Base-by-base conservation (phyloP, 2,888 invertebrate species). In the Pinctada fucata region DNA sequence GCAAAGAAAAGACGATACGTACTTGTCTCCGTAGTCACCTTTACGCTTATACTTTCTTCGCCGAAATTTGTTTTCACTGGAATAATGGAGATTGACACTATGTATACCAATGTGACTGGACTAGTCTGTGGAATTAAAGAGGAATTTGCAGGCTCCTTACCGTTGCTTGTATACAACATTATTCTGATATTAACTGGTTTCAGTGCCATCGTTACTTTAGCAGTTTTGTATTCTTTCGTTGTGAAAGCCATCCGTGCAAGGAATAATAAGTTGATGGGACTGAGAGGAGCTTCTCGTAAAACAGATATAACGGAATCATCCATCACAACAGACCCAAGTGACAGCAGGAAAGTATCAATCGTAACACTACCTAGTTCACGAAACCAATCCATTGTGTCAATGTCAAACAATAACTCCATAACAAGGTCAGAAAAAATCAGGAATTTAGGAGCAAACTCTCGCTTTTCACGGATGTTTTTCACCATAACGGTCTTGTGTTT, bases 61-160 rank as follows among this genome's bases (percentile, higher is more conserved):
- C 72, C 72, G 6, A 72, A 72, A 16, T 72, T 72, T 48, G n/a
- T 72, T 3, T 72, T 72, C 64, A 72, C 72, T 2, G 72, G 72
- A 45, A 48, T 63, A 6, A 64, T 63, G 10, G 64, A 45, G n/a
- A 47, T 72, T n/a, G 63, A 64, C 13, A 72, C 72, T 6, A 13
- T 63, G 47, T n/a, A 72, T 16, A 13, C 13, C 3, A 64, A 47
- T 63, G 16, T 72, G 3, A 72, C 63, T 3, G 72, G 72, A 5
- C 47, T 63, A 10, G 64, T 72, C n/a, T 72, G 72, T 63, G 72
- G 72, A 45, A 58, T 72, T 3, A 52, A 63, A 0, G 72, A 72
- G 63, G 64, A 63, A n/a, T 72, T 63, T 16, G 58, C 52, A 8
- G 63, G 63, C 13, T 64, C 63, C 3, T 49, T 64, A 1, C 5